These are phyloP conservation scores for Lucilia cuprina DNA, from an alignment of 1,140 invertebrate species.

Conservation along the genomic window DNA sequence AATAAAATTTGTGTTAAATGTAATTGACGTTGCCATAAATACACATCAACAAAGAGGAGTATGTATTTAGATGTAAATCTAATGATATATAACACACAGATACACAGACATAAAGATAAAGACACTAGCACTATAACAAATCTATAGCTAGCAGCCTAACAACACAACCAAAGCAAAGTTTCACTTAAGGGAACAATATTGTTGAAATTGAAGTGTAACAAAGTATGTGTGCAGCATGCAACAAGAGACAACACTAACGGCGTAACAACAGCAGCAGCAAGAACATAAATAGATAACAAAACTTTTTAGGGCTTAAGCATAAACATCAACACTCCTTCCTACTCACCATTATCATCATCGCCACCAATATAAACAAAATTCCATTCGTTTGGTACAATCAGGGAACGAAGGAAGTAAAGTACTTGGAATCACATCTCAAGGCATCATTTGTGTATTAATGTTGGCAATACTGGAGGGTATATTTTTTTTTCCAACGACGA, in stretches of 20 bases:
- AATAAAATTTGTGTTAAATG: conserved; percentile 31
- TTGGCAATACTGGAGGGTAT: neutral
- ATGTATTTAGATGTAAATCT: neutral
- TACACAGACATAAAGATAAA: neutral
- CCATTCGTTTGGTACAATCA: too few species aligned
- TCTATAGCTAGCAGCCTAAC: neutral
- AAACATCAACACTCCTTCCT: neutral
- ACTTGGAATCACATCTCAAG: neutral
- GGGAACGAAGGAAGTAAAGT: too few species aligned
- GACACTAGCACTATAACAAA: neutral
- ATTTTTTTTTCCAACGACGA: neutral
- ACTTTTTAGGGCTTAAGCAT: neutral
- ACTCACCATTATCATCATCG: too few species aligned
- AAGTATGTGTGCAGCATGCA: neutral
- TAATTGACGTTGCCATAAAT: conserved; percentile 16
- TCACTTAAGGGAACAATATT: neutral
- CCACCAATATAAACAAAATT: too few species aligned
- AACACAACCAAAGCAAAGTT: neutral
- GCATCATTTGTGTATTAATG: neutral
- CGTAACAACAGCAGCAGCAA: neutral
- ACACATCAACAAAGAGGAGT: neutral
- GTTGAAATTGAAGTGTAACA: conserved; percentile 2
- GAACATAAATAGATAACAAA: neutral
- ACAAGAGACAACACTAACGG: neutral
- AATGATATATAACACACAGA: neutral